Percentiles rank a stretch among this genome's conserved stretches.
Conservation (phyloP, 2,113 vertebrate genomes). For the Gopherus evgoodei region DNA sequence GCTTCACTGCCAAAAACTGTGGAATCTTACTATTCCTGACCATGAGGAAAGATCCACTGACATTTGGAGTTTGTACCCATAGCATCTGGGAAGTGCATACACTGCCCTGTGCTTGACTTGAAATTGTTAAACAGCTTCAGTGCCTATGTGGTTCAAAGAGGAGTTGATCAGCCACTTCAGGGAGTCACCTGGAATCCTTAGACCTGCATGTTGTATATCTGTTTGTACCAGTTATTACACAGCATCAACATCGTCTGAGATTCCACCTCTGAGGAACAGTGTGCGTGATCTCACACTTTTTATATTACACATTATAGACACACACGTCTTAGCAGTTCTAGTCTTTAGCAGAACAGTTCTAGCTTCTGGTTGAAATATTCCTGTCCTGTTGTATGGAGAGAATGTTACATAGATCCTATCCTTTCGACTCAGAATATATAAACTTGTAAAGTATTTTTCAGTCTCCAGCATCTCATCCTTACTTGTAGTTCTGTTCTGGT, state of each 20-base stretch:
- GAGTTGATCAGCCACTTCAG: neutral
- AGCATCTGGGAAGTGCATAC: neutral
- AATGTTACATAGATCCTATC: neutral
- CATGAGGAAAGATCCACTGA: neutral
- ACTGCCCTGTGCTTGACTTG: neutral
- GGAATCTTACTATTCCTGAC: rapidly evolving
- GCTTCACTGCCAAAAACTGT: neutral
- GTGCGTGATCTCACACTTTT: neutral
- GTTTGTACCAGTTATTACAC: neutral
- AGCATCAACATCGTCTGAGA: neutral
- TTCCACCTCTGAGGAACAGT: neutral
- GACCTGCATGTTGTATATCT: neutral
- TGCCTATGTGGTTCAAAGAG: neutral
- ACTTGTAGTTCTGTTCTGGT: neutral
- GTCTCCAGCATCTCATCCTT: neutral
- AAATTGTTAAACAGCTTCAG: neutral
- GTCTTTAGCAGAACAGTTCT: neutral
- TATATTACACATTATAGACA: neutral
- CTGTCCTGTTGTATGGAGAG: neutral
- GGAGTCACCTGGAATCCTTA: neutral
- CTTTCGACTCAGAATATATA: neutral
- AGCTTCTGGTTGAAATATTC: neutral
- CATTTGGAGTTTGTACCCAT: neutral
- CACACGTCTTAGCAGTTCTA: neutral
- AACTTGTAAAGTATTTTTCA: neutral